phyloP scores from a whole-genome alignment of 2,888 invertebrate genomes.

The Drosophila austrosaltans region DNA sequence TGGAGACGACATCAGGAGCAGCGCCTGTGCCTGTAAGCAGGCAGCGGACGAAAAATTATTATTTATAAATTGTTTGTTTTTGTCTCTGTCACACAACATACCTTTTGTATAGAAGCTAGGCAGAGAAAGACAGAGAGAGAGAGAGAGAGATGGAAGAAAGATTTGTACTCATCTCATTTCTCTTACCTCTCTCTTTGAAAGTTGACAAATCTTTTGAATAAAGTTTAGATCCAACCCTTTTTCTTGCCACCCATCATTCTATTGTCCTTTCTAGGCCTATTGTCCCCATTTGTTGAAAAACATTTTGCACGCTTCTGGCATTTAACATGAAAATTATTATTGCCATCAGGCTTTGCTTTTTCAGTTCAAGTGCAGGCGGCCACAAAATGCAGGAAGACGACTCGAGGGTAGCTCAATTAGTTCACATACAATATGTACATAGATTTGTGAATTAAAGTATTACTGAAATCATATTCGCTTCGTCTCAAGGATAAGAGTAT shows the following conservation, averaged over 20 bases:
- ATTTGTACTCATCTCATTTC: background rate
- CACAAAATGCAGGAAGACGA: background rate
- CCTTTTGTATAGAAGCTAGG: slow-evolving; percentile 5
- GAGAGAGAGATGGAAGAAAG: background rate
- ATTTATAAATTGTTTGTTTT: slow-evolving; percentile 68
- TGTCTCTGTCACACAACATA: slow-evolving; percentile 11
- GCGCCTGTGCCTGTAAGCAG: slow-evolving; percentile 52
- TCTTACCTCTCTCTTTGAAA: background rate
- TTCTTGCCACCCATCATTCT: slow-evolving; percentile 8
- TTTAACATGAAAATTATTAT: slow-evolving; percentile 37
- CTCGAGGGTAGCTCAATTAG: background rate
- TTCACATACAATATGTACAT: background rate
- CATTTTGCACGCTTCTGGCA: slow-evolving; percentile 39
- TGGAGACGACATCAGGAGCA: slow-evolving; percentile 59
- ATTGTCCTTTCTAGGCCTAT: slow-evolving; percentile 37
- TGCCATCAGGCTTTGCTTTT: slow-evolving; percentile 22
- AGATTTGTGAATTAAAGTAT: no score
- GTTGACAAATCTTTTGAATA: slow-evolving; percentile 20
- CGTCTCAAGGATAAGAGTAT: no score
- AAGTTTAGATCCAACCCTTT: slow-evolving; percentile 15
- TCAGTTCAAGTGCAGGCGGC: slow-evolving; percentile 30
- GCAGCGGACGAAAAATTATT: slow-evolving; percentile 66
- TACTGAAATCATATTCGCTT: no score
- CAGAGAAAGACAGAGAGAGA: background rate
- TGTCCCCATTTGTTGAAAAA: slow-evolving; percentile 38